phyloP scores from a whole-genome alignment of 2,113 vertebrate species.

The Oreocharis arfaki region DNA sequence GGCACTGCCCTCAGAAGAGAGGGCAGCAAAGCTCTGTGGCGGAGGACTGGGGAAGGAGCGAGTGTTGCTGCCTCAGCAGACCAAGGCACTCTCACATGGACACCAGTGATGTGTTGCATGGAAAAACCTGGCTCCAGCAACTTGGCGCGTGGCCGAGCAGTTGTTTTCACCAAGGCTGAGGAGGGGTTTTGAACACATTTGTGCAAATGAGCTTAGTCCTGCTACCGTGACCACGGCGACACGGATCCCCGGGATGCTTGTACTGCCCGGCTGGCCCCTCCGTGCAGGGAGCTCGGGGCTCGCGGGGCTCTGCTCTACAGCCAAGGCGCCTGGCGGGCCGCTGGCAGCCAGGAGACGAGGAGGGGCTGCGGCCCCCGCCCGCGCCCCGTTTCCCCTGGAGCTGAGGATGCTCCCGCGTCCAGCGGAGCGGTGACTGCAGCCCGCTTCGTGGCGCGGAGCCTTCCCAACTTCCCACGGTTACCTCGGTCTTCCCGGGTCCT shows the following conservation, averaged over 20 bases:
- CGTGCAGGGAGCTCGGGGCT: neutral
- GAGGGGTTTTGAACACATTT: neutral
- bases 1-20: neutral
- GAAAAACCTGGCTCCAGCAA: neutral
- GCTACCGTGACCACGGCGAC: accelerated
- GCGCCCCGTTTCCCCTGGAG: too few relatives aligned
- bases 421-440: neutral
- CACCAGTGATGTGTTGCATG: accelerated
- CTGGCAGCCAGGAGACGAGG: neutral
- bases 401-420: neutral
- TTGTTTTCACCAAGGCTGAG: neutral
- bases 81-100: neutral
- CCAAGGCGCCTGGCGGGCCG: neutral
- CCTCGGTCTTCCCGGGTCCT: neutral
- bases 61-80: neutral
- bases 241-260: accelerated
- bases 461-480: accelerated
- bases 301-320: neutral
- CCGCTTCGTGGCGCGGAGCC: neutral
- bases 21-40: neutral
- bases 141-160: neutral
- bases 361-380: neutral
- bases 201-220: neutral
- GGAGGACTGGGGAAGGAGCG: neutral
- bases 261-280: neutral